A percentile compares a stretch with the other conserved stretches of the same genome.
Evolutionary conservation across 2,797 vertebrate genomes (phyloP).

Genomic region (Glossophaga mutica): DNA sequence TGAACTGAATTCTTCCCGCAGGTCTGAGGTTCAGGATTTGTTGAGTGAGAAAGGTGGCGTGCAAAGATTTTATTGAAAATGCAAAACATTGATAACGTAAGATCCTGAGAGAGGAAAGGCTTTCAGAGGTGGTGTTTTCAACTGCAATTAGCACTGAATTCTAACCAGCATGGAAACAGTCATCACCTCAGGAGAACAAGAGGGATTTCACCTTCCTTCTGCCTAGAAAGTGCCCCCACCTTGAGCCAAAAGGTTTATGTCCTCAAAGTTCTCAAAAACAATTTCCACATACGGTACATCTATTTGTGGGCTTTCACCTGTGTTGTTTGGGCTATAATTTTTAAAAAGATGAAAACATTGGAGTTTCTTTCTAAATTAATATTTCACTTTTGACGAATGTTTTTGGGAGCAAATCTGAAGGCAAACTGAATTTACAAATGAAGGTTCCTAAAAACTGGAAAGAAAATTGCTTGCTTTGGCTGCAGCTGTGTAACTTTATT

Average conservation of each 20-base stretch:
- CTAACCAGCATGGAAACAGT: conserved; percentile 65
- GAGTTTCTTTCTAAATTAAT: conserved; percentile 62
- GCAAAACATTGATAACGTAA: conserved; percentile 72
- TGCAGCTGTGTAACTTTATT: conserved; percentile 4
- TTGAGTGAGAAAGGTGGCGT: conserved; percentile 66
- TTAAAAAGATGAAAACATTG: background rate
- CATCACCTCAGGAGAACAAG: conserved; percentile 7
- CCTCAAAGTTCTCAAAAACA: background rate
- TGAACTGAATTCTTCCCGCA: background rate
- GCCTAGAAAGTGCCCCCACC: background rate
- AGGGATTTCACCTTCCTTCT: conserved; percentile 16
- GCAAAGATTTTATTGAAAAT: conserved; percentile 75
- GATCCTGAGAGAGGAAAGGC: conserved; percentile 67
- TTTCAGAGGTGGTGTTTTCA: conserved; percentile 69
- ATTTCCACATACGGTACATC: background rate
- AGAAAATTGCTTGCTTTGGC: conserved; percentile 44
- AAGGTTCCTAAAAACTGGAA: conserved; percentile 57
- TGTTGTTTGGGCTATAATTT: background rate
- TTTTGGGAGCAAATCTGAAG: conserved; percentile 41
- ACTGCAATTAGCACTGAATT: conserved; percentile 71
- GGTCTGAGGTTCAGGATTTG: conserved; percentile 25
- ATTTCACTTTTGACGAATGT: conserved; percentile 53
- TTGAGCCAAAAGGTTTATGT: background rate
- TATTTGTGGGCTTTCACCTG: background rate
- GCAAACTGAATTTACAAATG: conserved; percentile 51